Evolutionary conservation across 2,113 vertebrate species (phyloP).

Genomic region (Piprites chloris): DNA sequence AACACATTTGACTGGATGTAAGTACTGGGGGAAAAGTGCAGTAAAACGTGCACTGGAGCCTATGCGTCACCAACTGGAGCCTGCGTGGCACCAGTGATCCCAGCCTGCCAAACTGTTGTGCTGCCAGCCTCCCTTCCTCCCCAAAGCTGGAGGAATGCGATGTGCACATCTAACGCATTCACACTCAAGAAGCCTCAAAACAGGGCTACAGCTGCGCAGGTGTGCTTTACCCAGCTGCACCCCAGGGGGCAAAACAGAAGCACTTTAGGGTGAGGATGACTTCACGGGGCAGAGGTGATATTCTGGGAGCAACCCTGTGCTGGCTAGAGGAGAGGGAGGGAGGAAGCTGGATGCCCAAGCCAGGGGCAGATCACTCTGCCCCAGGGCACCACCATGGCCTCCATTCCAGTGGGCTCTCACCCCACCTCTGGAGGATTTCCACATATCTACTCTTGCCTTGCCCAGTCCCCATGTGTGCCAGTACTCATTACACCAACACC

Average conservation of each 20-base stretch:
- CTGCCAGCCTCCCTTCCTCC: neutral
- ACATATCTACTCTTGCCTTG: neutral
- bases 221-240: too few relatives aligned
- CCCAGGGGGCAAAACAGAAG: neutral
- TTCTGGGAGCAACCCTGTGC: neutral
- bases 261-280: neutral
- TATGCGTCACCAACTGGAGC: neutral
- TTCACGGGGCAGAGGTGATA: neutral
- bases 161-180: fast-evolving
- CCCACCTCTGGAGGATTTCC: neutral
- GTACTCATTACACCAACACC: neutral
- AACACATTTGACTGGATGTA: neutral
- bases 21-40: neutral
- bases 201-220: fast-evolving
- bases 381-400: fast-evolving
- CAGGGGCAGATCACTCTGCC: fast-evolving
- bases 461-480: fast-evolving
- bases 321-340: neutral
- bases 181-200: neutral
- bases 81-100: neutral
- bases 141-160: too few relatives aligned
- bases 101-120: neutral
- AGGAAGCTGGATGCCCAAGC: neutral
- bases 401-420: neutral
- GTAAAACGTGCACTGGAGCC: neutral